These are phyloP conservation scores for Sphenodon punctatus DNA, from an alignment of 2,797 vertebrate genomes.

Conservation along the genomic window DNA sequence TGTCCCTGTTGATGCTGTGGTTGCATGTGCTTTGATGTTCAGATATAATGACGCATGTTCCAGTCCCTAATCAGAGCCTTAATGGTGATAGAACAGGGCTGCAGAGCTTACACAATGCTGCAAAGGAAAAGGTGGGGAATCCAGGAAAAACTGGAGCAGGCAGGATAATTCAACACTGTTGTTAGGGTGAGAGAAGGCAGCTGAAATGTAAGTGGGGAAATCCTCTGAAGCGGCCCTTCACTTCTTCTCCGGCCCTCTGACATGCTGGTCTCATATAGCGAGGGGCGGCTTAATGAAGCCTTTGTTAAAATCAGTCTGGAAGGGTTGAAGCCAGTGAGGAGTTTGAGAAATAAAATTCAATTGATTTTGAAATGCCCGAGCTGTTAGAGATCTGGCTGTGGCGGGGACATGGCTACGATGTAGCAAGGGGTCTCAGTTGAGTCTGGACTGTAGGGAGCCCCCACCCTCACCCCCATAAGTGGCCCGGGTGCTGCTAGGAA, in stretches of 20 bases:
- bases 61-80: background rate
- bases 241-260: background rate
- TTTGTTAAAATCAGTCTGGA: no score
- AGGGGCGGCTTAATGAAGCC: no score
- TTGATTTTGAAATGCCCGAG: no score
- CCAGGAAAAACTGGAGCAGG: background rate
- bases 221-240: background rate
- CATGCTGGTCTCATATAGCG: background rate
- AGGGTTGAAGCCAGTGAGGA: no score
- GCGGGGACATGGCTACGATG: no score
- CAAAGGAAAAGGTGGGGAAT: background rate
- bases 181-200: background rate
- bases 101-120: background rate
- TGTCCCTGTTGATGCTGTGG: conserved; percentile 20
- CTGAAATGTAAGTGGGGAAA: background rate
- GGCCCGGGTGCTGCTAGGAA: no score
- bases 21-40: conserved; percentile 48
- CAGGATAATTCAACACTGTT: fast-evolving
- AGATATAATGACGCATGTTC: conserved; percentile 4
- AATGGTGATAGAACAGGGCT: background rate
- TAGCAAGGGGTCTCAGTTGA: no score
- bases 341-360: no score
- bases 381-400: no score
- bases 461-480: no score
- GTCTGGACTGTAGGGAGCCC: no score